These are phyloP conservation scores for Denticeps clupeoides DNA, from an alignment of 2,797 vertebrate genomes.

Conservation along the genomic window DNA sequence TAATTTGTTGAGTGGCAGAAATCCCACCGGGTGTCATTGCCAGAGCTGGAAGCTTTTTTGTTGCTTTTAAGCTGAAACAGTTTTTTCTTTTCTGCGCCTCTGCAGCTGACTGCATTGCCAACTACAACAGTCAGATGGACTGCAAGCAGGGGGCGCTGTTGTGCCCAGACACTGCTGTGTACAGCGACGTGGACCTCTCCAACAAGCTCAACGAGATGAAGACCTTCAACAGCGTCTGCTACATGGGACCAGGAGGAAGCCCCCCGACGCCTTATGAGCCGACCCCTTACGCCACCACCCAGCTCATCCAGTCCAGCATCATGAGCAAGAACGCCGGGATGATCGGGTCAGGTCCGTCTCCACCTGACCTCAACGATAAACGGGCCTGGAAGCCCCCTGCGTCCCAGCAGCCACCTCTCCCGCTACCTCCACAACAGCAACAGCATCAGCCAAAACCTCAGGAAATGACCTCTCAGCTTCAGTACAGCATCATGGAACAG, in stretches of 20 bases:
- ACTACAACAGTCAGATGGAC: constrained; percentile 99
- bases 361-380: constrained; percentile 65
- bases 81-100: not conserved
- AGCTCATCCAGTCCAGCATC: constrained; percentile 96
- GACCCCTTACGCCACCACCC: constrained; percentile 95
- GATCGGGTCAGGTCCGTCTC: constrained; percentile 54
- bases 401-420: too few relatives aligned
- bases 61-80: too few relatives aligned
- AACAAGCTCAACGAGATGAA: constrained; percentile 93
- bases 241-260: constrained; percentile 70
- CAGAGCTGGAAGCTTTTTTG: too few relatives aligned
- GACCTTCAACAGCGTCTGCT: constrained; percentile 86
- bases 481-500: constrained; percentile 84
- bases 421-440: constrained; percentile 66
- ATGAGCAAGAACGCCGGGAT: constrained; percentile 53
- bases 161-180: constrained; percentile 79
- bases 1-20: too few relatives aligned
- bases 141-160: constrained; percentile 90
- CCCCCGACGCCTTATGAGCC: constrained; percentile 88
- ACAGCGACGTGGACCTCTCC: constrained; percentile 86
- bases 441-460: constrained; percentile 64
- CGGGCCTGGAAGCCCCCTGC: constrained; percentile 75
- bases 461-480: constrained; percentile 64
- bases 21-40: too few relatives aligned
- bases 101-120: constrained; percentile 97